phyloP scores from a whole-genome alignment of 1,140 invertebrate species.

The Rhyacophila brunnea region DNA sequence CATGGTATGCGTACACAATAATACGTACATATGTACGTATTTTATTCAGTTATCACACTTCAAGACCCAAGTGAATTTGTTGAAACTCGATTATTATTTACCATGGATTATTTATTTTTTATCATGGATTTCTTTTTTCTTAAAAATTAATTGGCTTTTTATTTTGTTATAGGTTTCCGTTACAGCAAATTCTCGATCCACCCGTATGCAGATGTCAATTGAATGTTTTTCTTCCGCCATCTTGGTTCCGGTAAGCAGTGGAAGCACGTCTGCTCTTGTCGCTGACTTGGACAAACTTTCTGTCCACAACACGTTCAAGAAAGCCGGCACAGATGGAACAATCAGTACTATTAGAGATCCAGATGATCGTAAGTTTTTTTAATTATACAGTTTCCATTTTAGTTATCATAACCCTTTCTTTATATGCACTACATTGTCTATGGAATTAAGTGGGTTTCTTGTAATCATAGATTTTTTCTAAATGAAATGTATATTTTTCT shows the following conservation, averaged over 20 bases:
- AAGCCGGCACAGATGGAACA: conserved; percentile 58
- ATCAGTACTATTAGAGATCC: conserved; percentile 53
- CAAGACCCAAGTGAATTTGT: neutral
- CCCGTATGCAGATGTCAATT: conserved; percentile 58
- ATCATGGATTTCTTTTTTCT: neutral
- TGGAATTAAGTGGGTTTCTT: no score
- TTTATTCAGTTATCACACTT: neutral
- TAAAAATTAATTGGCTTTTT: conserved; percentile 3
- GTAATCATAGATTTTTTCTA: no score
- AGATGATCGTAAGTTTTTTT: conserved; percentile 36
- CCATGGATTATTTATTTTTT: no score
- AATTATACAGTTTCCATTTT: no score
- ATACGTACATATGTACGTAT: no score
- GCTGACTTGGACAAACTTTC: conserved; percentile 80
- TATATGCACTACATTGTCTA: no score
- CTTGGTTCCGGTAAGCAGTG: conserved; percentile 82
- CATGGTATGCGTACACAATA: no score
- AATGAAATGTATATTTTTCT: no score
- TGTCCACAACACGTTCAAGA: conserved; percentile 72
- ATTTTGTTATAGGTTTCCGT: conserved; percentile 40
- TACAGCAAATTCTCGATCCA: conserved; percentile 33
- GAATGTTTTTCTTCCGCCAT: conserved; percentile 80
- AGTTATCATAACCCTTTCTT: no score
- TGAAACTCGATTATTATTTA: neutral
- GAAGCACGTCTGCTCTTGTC: conserved; percentile 74